Evolutionary conservation across 1,140 invertebrate species (phyloP).

Genomic region (Orius insidiosus): DNA sequence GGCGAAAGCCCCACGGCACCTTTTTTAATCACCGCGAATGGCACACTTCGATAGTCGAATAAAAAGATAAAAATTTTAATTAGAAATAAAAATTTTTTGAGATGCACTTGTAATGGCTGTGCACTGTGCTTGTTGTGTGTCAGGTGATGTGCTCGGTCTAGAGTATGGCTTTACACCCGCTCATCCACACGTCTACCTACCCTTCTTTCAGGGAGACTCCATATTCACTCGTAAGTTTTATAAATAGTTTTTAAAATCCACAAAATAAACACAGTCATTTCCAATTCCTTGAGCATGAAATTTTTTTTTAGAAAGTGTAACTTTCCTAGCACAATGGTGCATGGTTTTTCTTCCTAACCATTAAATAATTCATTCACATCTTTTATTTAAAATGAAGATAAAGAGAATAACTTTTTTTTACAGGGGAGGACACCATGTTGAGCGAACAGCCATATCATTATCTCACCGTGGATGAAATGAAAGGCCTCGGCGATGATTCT

Average conservation of each 20-base stretch:
- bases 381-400: constrained; percentile 5
- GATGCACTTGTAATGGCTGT: constrained; percentile 13
- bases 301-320: constrained; percentile 1
- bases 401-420: too few species aligned
- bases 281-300: neutral
- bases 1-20: too few species aligned
- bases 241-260: neutral
- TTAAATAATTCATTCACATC: neutral
- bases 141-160: constrained; percentile 19
- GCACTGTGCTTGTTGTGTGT: neutral
- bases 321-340: neutral
- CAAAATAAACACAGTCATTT: neutral
- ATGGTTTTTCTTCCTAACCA: neutral
- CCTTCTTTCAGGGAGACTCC: constrained; percentile 41
- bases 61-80: too few species aligned
- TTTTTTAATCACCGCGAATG: too few species aligned
- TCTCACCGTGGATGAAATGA: constrained; percentile 86
- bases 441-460: constrained; percentile 85
- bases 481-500: constrained; percentile 81
- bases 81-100: too few species aligned
- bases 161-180: constrained; percentile 24
- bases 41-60: too few species aligned
- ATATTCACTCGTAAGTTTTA: constrained; percentile 37
- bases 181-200: constrained; percentile 40
- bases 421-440: constrained; percentile 73